Conservation (phyloP, 2,888 invertebrate species). For the Torymus texanus region DNA sequence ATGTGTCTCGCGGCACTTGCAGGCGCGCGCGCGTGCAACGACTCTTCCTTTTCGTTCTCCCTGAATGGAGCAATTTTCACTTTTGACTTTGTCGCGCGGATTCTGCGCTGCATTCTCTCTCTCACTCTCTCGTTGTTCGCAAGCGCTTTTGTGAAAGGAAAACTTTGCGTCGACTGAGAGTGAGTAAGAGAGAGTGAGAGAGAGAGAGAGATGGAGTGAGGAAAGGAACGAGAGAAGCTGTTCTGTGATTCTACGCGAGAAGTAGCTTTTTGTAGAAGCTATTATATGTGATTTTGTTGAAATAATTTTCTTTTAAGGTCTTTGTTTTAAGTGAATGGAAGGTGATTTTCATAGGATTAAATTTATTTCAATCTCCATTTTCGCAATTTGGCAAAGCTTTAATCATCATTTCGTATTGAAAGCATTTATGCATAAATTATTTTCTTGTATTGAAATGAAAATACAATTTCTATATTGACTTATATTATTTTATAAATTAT, state of each 20-base stretch:
- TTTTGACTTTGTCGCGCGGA: conserved; percentile 30
- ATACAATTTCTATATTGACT: too few relatives aligned
- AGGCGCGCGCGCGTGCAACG: neutral
- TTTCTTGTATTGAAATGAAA: too few relatives aligned
- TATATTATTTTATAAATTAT: too few relatives aligned
- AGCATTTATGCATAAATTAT: too few relatives aligned
- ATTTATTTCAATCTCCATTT: too few relatives aligned
- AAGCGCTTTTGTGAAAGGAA: conserved; percentile 19
- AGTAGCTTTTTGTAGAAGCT: neutral
- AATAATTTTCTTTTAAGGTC: too few relatives aligned
- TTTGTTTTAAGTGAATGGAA: too few relatives aligned
- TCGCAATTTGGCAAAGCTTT: too few relatives aligned
- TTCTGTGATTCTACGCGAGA: neutral
- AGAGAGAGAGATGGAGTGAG: too few relatives aligned
- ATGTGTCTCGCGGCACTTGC: neutral
- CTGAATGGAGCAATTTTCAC: conserved; percentile 47
- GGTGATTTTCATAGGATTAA: too few relatives aligned
- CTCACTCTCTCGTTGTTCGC: neutral
- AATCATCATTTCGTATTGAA: too few relatives aligned
- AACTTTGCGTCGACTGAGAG: conserved; percentile 9
- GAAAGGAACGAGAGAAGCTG: neutral
- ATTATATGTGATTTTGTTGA: neutral
- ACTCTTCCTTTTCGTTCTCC: conserved; percentile 15
- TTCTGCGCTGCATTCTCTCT: neutral
- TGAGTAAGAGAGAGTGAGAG: too few relatives aligned